These are phyloP conservation scores for Azemiops feae DNA, from an alignment of 2,113 vertebrate genomes.

Conservation along the genomic window DNA sequence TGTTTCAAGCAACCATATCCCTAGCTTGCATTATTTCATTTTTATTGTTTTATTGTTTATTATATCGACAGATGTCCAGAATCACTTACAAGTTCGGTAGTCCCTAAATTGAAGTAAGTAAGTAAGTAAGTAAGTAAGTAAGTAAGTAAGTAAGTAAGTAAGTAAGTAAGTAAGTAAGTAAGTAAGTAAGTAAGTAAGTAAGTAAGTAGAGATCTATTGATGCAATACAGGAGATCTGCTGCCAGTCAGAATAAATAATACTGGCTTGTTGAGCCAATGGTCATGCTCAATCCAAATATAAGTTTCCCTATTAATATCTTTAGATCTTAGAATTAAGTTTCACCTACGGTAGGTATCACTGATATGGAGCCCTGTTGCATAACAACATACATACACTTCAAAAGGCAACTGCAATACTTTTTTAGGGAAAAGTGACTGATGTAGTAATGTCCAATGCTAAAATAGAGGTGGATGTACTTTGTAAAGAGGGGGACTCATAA, in stretches of 20 bases:
- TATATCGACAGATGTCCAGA: not conserved
- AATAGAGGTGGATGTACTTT: conserved; percentile 10
- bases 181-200: not conserved
- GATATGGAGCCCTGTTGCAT: not conserved
- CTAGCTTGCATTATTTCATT: not conserved
- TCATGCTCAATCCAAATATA: not conserved
- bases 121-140: not conserved
- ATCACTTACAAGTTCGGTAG: not conserved
- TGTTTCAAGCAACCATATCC: not conserved
- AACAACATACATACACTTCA: conserved; percentile 18
- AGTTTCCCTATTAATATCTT: not conserved
- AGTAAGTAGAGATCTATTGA: not conserved
- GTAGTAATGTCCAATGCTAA: conserved; percentile 6
- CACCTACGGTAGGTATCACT: not conserved
- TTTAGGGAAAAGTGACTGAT: conserved; percentile 16
- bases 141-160: not conserved
- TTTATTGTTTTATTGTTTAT: not conserved
- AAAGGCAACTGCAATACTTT: conserved; percentile 21
- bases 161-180: not conserved
- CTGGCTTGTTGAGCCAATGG: not conserved
- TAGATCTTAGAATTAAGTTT: not conserved
- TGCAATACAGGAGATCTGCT: not conserved
- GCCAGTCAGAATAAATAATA: not conserved
- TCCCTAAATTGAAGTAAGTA: not conserved
- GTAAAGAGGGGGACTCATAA: conserved; percentile 35